These are phyloP conservation scores for Malacoraja senta DNA, from an alignment of 2,797 vertebrate genomes.

Conservation along the genomic window DNA sequence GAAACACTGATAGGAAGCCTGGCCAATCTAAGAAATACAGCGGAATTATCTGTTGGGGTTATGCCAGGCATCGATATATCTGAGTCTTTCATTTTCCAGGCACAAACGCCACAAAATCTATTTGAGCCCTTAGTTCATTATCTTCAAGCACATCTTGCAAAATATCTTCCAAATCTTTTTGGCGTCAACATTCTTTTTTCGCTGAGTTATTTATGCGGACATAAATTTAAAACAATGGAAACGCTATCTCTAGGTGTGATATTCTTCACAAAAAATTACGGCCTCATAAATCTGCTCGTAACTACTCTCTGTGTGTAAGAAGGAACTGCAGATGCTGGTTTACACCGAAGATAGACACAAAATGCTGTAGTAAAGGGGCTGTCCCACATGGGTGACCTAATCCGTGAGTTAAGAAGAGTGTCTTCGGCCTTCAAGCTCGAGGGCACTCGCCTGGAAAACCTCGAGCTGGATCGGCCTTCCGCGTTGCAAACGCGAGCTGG, in stretches of 20 bases:
- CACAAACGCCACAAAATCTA: not conserved
- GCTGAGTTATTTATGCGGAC: not conserved
- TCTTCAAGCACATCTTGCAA: not conserved
- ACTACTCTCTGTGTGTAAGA: no score
- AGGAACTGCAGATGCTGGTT: no score
- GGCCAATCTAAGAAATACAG: not conserved
- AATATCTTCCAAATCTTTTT: conserved; percentile 6
- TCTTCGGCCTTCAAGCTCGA: no score
- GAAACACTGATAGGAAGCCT: not conserved
- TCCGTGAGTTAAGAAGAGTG: no score
- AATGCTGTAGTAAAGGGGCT: no score
- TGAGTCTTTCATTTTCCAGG: not conserved
- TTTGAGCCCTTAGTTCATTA: not conserved
- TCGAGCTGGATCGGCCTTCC: no score
- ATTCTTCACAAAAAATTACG: not conserved
- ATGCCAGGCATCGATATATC: not conserved
- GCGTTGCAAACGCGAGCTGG: no score
- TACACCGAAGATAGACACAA: no score
- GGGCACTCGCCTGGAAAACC: no score
- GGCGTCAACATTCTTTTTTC: not conserved
- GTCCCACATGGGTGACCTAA: no score
- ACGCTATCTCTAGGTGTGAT: not conserved
- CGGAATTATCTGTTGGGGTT: not conserved
- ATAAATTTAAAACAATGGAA: not conserved
- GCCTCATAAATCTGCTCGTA: not conserved